Evolutionary conservation across 2,113 vertebrate species (phyloP).

Genomic region (Aleadryas rufinucha): DNA sequence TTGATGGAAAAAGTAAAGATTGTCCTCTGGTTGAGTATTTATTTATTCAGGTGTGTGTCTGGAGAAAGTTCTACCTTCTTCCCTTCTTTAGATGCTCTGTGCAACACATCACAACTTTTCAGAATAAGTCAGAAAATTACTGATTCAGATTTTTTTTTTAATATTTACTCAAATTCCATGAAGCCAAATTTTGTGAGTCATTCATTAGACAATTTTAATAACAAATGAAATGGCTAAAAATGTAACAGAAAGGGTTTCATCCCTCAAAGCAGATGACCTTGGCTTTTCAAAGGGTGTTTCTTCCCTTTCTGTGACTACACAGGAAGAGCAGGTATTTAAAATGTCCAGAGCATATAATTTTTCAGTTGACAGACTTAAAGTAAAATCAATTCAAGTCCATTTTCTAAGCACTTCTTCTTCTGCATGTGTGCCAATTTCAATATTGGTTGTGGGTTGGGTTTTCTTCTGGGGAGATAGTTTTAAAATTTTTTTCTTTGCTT

Average conservation of each 20-base stretch:
- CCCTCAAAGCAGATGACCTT: not conserved
- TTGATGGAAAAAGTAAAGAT: not conserved
- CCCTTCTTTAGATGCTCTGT: not conserved
- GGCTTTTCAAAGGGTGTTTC: not conserved
- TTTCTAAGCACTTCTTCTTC: not conserved
- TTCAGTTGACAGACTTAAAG: not conserved
- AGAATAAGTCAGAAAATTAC: not conserved
- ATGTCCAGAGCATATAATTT: not conserved
- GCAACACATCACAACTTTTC: not conserved
- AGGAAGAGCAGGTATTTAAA: not conserved
- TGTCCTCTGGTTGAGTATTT: not conserved
- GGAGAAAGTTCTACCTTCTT: not conserved
- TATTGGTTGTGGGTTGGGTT: fast-evolving
- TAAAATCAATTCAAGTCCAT: not conserved
- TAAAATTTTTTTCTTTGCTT: fast-evolving
- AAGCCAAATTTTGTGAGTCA: not conserved
- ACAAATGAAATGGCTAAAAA: not conserved
- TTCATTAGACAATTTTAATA: not conserved
- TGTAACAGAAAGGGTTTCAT: fast-evolving
- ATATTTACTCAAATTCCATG: not conserved
- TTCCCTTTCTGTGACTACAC: not conserved
- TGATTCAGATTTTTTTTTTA: not conserved
- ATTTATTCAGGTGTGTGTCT: not conserved
- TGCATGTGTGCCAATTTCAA: not conserved
- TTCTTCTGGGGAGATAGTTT: fast-evolving